Percentiles rank a stretch among this genome's conserved stretches.
Evolutionary conservation across 53 echinoderm and acorn worm genomes (phyloP).

Genomic region (Astropecten irregularis): DNA sequence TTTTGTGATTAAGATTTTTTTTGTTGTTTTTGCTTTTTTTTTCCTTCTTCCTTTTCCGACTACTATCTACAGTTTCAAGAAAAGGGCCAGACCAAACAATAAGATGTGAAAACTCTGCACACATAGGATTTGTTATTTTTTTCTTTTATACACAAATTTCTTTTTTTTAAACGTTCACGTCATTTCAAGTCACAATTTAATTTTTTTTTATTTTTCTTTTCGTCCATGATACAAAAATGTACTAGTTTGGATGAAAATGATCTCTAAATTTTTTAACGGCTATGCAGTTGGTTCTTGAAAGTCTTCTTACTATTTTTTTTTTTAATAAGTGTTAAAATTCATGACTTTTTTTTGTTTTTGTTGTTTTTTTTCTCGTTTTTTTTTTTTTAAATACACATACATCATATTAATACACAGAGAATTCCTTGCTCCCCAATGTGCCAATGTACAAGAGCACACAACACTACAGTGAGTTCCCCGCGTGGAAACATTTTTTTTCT

Average conservation of each 20-base stretch:
- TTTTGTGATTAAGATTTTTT: not conserved
- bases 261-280: constrained; percentile 40
- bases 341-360: constrained; percentile 56
- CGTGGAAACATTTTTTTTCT: not conserved
- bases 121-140: constrained; percentile 12
- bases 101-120: constrained; percentile 40
- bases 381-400: constrained; percentile 51
- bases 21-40: not conserved
- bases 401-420: constrained; percentile 50
- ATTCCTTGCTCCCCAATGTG: not conserved
- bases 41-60: too few species aligned
- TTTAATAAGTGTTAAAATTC: constrained; percentile 67
- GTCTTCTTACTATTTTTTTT: constrained; percentile 46
- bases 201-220: constrained; percentile 29
- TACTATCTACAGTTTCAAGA: constrained; percentile 39
- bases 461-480: not conserved
- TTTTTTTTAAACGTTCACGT: constrained; percentile 47
- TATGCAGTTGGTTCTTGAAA: constrained; percentile 29
- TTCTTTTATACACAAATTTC: constrained; percentile 38
- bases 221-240: constrained; percentile 53
- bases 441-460: constrained; percentile 28
- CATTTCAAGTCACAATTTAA: constrained; percentile 55
- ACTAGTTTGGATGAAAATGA: constrained; percentile 50
- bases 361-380: constrained; percentile 36
- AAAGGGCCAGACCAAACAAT: constrained; percentile 9